phyloP scores from a whole-genome alignment of 92 coral and sea anemone genomes.

The Bergia puertoricense region DNA sequence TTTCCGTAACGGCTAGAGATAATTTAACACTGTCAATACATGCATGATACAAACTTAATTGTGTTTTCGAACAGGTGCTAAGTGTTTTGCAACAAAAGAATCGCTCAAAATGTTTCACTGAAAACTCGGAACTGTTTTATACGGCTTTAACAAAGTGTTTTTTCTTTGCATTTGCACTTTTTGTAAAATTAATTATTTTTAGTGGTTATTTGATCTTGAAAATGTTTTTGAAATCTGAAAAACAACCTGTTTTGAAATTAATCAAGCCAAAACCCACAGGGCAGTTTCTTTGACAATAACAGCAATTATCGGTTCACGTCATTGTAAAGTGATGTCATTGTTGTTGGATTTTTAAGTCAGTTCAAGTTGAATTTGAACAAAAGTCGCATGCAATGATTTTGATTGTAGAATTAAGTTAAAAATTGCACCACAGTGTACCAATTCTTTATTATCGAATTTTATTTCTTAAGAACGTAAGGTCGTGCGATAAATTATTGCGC shows the following conservation, averaged over 20 bases:
- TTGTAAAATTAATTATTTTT: too few species aligned
- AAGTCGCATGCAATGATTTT: neutral
- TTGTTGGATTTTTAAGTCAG: neutral
- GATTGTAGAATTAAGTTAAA: neutral
- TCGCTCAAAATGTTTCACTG: neutral
- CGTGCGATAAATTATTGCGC: too few species aligned
- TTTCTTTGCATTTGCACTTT: neutral
- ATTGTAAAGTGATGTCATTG: neutral
- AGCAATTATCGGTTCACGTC: neutral
- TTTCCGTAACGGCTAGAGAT: neutral
- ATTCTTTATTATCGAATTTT: too few species aligned
- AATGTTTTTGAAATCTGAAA: too few species aligned
- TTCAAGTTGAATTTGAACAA: neutral
- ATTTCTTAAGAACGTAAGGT: neutral
- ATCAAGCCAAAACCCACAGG: neutral
- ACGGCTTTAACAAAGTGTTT: neutral
- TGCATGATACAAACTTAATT: neutral
- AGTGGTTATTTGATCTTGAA: neutral
- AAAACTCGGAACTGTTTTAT: neutral
- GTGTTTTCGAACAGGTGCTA: neutral
- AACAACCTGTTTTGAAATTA: neutral
- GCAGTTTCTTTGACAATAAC: neutral
- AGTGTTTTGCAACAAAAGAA: neutral
- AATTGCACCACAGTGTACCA: neutral
- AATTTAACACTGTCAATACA: neutral